Percentiles rank a stretch among this genome's conserved stretches.
These are phyloP conservation scores for Chrysopa pallens DNA, from an alignment of 1,140 invertebrate species.

Conservation along the genomic window DNA sequence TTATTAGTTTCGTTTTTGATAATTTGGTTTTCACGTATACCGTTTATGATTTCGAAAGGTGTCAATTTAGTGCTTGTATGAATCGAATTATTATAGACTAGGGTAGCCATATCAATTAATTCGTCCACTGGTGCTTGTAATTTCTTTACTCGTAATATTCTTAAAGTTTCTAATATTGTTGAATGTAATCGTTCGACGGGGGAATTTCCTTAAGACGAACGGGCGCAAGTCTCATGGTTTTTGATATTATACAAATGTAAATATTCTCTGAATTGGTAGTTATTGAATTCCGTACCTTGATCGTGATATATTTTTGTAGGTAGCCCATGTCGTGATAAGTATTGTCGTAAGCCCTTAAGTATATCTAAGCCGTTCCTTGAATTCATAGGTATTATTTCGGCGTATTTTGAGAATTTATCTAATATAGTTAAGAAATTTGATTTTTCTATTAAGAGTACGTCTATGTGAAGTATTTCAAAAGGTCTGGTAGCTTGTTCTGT, in stretches of 20 bases:
- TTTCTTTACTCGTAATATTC: neutral
- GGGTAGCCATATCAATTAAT: conserved; percentile 2
- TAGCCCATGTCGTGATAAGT: conserved; percentile 1
- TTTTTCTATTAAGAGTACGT: neutral
- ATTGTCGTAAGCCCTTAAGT: neutral
- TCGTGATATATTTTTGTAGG: conserved; percentile 1
- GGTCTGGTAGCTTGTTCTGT: neutral
- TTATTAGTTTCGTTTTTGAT: no score
- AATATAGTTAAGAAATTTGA: neutral
- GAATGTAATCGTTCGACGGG: conserved; percentile 3
- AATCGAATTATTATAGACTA: conserved; percentile 4
- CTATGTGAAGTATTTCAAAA: neutral
- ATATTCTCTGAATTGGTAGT: conserved; percentile 2
- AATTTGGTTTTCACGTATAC: neutral
- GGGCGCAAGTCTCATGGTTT: conserved; percentile 2
- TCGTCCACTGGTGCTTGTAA: neutral
- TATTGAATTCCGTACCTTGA: conserved; percentile 2
- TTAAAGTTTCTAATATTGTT: conserved; percentile 2
- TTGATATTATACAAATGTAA: conserved; percentile 3
- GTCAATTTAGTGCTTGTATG: conserved; percentile 4
- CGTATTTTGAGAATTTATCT: conserved; percentile 3
- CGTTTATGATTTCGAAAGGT: conserved; percentile 4
- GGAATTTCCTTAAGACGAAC: neutral
- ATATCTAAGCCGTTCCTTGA: conserved; percentile 2
- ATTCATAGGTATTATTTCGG: neutral